Percentiles rank a stretch among this genome's conserved stretches.
These are phyloP conservation scores for Holothuria glaberrima DNA, from an alignment of 35 echinoderm and acorn worm species.

Conservation along the genomic window DNA sequence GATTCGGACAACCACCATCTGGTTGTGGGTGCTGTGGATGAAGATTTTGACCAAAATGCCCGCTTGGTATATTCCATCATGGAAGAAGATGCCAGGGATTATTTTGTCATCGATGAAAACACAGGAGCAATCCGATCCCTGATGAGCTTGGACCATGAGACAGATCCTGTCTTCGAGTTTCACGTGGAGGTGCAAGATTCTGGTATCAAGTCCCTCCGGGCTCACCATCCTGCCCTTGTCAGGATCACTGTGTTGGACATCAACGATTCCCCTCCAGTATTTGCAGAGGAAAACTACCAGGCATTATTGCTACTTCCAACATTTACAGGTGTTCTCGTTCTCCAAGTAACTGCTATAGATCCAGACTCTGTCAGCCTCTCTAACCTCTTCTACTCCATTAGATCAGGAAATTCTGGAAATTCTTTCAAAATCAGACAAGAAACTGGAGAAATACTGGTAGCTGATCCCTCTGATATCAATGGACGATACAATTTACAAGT, in stretches of 20 bases:
- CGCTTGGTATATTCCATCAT: conserved; percentile 89
- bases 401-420: conserved; percentile 67
- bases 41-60: conserved; percentile 89
- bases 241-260: conserved; percentile 85
- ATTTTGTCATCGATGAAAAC: conserved; percentile 91
- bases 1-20: conserved; percentile 80
- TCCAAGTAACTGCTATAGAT: conserved; percentile 72
- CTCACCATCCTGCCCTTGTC: conserved; percentile 78
- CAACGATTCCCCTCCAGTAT: conserved; percentile 94
- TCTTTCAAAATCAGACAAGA: conserved; percentile 66
- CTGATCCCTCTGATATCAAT: conserved; percentile 55
- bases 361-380: conserved; percentile 90
- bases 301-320: conserved; percentile 83
- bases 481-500: conserved; percentile 74
- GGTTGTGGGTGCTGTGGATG: conserved; percentile 87
- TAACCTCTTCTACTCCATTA: conserved; percentile 86
- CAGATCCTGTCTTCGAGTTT: conserved; percentile 80
- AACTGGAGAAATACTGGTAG: conserved; percentile 72
- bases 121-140: conserved; percentile 93
- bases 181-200: conserved; percentile 82
- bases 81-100: conserved; percentile 80
- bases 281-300: conserved; percentile 64
- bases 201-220: conserved; percentile 72
- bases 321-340: conserved; percentile 76
- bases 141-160: conserved; percentile 85